Percentiles rank a stretch among this genome's conserved stretches.
Evolutionary conservation across 2,797 vertebrate species (phyloP).

Genomic region (Geotrypetes seraphini): DNA sequence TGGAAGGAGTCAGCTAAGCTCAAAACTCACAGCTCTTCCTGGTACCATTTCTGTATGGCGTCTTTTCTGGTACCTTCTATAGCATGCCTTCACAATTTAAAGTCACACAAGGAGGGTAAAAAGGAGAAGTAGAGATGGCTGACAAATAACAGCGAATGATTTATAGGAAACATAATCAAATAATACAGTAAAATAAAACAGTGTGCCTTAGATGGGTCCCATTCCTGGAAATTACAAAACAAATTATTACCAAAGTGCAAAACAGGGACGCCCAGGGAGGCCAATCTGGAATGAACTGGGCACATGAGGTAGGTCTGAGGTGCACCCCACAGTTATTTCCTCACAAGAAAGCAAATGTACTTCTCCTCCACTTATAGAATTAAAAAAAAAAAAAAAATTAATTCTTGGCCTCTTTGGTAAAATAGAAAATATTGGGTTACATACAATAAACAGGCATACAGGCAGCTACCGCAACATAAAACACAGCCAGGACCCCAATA

Average conservation of each 20-base stretch:
- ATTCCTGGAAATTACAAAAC: conserved; percentile 97
- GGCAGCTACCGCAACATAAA: conserved; percentile 41
- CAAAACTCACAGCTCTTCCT: too few species aligned
- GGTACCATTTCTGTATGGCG: too few species aligned
- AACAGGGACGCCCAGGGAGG: conserved; percentile 56
- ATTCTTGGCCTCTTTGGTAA: conserved; percentile 40
- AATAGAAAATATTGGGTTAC: conserved; percentile 34
- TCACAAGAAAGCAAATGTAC: conserved; percentile 45
- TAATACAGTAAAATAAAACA: conserved; percentile 88
- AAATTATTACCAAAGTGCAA: conserved; percentile 89
- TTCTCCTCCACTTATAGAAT: conserved; percentile 50
- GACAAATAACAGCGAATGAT: conserved; percentile 94
- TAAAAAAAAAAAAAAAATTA: conserved; percentile 49
- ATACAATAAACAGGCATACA: too few species aligned
- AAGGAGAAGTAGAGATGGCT: conserved; percentile 40
- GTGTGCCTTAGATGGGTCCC: conserved; percentile 81
- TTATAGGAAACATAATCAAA: conserved; percentile 98
- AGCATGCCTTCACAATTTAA: too few species aligned
- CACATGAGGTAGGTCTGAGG: conserved; percentile 69
- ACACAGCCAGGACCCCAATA: conserved; percentile 17
- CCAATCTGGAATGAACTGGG: conserved; percentile 82
- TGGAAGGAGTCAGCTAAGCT: too few species aligned
- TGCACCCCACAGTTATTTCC: conserved; percentile 51
- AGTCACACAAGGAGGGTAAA: conserved; percentile 7
- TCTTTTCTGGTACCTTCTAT: too few species aligned